A percentile compares a stretch with the other conserved stretches of the same genome.
phyloP scores from a whole-genome alignment of 2,113 vertebrate species.

The Otus sunia region DNA sequence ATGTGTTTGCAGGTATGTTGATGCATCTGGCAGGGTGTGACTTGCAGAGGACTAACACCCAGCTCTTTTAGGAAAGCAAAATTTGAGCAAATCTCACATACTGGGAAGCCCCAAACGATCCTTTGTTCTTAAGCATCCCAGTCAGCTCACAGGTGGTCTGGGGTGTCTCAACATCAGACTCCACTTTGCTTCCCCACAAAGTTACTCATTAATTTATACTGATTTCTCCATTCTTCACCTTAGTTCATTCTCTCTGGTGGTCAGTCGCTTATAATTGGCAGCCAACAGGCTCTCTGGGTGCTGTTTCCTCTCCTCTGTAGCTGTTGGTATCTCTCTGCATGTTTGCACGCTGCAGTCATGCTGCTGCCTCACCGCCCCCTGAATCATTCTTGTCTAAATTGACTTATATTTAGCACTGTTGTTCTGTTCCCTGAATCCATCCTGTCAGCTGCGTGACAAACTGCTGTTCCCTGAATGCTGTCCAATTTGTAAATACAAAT shows the following conservation, averaged over 20 bases:
- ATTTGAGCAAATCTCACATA: not conserved
- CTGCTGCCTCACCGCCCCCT: not conserved
- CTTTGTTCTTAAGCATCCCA: not conserved
- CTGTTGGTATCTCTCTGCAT: not conserved
- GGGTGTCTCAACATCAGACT: not conserved
- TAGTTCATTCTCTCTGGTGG: not conserved
- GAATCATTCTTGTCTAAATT: conserved; percentile 41
- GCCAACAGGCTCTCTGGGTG: not conserved
- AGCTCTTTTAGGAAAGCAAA: not conserved
- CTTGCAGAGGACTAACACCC: not conserved
- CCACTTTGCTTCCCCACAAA: not conserved
- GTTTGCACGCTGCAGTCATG: not conserved
- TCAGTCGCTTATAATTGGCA: not conserved
- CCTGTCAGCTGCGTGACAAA: conserved; percentile 41
- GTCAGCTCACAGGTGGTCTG: not conserved
- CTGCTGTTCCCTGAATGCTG: conserved; percentile 24
- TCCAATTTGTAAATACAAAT: conserved; percentile 9
- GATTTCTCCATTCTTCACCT: not conserved
- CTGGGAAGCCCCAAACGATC: not conserved
- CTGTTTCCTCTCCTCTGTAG: not conserved
- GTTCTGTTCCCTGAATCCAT: conserved; percentile 28
- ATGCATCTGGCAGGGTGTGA: not conserved
- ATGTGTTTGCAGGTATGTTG: not conserved
- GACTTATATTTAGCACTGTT: conserved; percentile 51
- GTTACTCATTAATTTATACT: not conserved